Percentiles rank a stretch among this genome's conserved stretches.
phyloP scores from a whole-genome alignment of 2,113 vertebrate species.

The Recurvirostra avosetta region DNA sequence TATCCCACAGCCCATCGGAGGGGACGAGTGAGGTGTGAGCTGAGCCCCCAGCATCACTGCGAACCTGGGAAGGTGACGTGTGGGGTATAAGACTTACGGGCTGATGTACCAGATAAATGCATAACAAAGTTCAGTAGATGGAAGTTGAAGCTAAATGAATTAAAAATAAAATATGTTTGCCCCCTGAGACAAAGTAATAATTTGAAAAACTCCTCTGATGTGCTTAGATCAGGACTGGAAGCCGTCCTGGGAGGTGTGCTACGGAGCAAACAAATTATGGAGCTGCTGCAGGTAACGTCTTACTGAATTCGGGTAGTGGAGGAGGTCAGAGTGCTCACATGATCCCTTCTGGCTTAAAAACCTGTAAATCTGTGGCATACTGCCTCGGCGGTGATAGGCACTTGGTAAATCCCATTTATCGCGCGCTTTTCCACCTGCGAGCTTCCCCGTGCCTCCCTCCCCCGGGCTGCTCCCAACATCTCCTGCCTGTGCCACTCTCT shows the following conservation, averaged over 20 bases:
- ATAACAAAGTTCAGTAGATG: not conserved
- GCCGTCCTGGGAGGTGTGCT: not conserved
- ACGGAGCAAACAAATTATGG: not conserved
- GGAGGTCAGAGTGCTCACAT: not conserved
- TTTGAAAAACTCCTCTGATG: not conserved
- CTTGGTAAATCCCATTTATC: not conserved
- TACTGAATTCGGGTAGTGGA: not conserved
- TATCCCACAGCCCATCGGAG: not conserved
- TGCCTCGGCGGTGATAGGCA: not conserved
- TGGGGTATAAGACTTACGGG: rapidly evolving
- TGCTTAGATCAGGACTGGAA: slow-evolving; percentile 14
- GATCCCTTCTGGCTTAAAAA: not conserved
- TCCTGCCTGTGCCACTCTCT: not conserved
- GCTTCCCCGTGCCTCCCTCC: not conserved
- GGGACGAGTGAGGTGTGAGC: not conserved
- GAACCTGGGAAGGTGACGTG: not conserved
- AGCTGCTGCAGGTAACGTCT: not conserved
- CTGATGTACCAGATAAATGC: not conserved
- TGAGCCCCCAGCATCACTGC: not conserved
- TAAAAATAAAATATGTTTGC: slow-evolving; percentile 33
- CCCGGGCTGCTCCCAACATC: not conserved
- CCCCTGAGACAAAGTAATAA: not conserved
- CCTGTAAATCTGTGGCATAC: not conserved
- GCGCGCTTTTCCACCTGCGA: not conserved
- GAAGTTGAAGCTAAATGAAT: not conserved